phyloP scores from a whole-genome alignment of 2,888 invertebrate species.

The Nineta flava region DNA sequence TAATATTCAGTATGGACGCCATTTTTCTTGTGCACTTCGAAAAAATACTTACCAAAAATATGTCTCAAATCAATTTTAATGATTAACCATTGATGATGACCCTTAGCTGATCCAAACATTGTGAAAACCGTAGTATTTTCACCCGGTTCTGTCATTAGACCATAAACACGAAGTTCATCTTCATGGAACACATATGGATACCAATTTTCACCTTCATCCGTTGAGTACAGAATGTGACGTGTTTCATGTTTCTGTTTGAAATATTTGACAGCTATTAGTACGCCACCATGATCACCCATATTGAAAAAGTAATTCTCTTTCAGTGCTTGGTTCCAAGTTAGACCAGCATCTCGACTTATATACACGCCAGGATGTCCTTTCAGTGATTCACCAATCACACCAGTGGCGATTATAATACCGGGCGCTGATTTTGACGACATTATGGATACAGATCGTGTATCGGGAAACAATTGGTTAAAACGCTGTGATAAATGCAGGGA shows the following conservation, averaged over 20 bases:
- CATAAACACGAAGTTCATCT: constrained; percentile 67
- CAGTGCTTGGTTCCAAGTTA: constrained; percentile 61
- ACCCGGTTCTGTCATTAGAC: constrained; percentile 87
- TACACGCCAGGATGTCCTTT: constrained; percentile 72
- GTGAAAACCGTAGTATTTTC: constrained; percentile 85
- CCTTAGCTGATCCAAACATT: constrained; percentile 70
- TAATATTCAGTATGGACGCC: no score
- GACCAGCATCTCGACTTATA: constrained; percentile 65
- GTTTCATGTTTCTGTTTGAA: constrained; percentile 64
- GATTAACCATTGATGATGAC: constrained; percentile 75
- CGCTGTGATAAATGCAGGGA: constrained; percentile 78
- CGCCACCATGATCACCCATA: constrained; percentile 82
- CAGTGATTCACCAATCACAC: constrained; percentile 58
- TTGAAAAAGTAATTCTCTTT: constrained; percentile 73
- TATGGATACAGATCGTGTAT: constrained; percentile 62
- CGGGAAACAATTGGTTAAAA: constrained; percentile 68
- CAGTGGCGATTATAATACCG: constrained; percentile 76
- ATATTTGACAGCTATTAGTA: constrained; percentile 71
- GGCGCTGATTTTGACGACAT: constrained; percentile 77
- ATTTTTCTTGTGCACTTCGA: no score
- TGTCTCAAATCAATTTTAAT: constrained; percentile 47
- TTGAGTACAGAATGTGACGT: constrained; percentile 64
- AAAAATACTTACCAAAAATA: constrained; percentile 31
- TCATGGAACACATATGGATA: constrained; percentile 48
- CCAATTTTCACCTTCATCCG: constrained; percentile 76